Evolutionary conservation across 2,113 vertebrate species (phyloP), one percentile per base, ranked within the genome.

Genomic region (Asarcornis scutulata): DNA sequence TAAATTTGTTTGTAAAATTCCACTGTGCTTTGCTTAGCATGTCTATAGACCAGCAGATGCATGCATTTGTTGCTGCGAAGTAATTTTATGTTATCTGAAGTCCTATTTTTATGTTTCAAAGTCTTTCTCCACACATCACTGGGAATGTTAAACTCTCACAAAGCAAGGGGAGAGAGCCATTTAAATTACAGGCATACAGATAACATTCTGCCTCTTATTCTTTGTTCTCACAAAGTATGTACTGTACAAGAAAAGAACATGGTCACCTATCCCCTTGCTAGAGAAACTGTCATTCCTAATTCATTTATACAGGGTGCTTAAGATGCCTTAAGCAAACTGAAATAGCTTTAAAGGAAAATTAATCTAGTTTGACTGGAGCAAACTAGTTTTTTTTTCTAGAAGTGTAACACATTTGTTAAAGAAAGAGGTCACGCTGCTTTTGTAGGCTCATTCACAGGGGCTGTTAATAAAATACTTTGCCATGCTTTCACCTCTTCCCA

Each of bases 21-120:
- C 77, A 92, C 72, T 48, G 38, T 96, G 92, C 86, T 95, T 94
- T 96, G 86, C 80, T 80, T 86, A 80, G 78, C 92, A 78, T 77
- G 88, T 93, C 95, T 75, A 25, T 69, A 95, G 95, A 87, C 77
- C 0, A 4, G 80, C 92, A 96, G 92, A 88, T 88, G 74, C 74
- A 73, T 88, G 83, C 93, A 71, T 85, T 95, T 90, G 82, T 95
- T 96, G 84, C 83, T 90, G 89, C 95, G 79, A 95, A 97, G 91
- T 97, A 97, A 97, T 94, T 97, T 96, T 90, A 60, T 92, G 80
- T 97, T 97, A 96, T 97, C 96, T 91, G 88, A 97, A 93, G 82
- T 38, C 83, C 68, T 71, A 80, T 82, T 97, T 97, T 95, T 94
- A 74, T 93, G 66, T 93, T 91, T 94, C 82, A 86, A 80, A 86